Percentiles rank a stretch among this genome's conserved stretches.
phyloP scores from a whole-genome alignment of 2,888 invertebrate species.

The Macaria notata region DNA sequence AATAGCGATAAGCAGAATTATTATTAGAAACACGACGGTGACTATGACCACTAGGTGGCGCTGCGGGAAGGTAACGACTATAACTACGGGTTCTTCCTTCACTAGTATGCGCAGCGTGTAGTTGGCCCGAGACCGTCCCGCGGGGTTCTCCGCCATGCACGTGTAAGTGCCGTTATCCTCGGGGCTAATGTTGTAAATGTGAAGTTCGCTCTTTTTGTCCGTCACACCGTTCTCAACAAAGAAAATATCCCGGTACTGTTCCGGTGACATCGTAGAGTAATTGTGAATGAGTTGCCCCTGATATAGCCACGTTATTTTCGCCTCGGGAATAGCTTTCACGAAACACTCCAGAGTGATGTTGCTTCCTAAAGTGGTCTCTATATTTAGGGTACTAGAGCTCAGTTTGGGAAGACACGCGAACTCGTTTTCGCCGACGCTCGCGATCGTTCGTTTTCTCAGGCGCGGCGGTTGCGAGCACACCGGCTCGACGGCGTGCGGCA shows the following conservation, averaged over 20 bases:
- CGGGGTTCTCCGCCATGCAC: constrained; percentile 93
- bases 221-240: constrained; percentile 87
- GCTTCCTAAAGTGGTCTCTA: constrained; percentile 90
- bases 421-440: constrained; percentile 85
- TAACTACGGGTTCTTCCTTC: constrained; percentile 87
- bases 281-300: constrained; percentile 91
- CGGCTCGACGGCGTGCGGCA: constrained; percentile 90
- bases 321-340: constrained; percentile 91
- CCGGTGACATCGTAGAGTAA: constrained; percentile 85
- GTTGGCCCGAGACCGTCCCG: constrained; percentile 90
- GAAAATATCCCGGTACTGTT: constrained; percentile 86
- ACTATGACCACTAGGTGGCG: constrained; percentile 87
- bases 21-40: constrained; percentile 84
- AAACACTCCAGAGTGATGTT: constrained; percentile 91
- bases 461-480: constrained; percentile 87
- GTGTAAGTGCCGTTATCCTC: constrained; percentile 94
- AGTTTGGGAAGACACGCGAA: constrained; percentile 92
- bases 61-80: constrained; percentile 86
- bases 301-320: constrained; percentile 91
- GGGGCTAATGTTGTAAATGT: constrained; percentile 88
- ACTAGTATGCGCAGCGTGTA: constrained; percentile 90
- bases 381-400: constrained; percentile 87
- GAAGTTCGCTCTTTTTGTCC: constrained; percentile 89
- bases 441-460: constrained; percentile 85
- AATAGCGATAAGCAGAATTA: constrained; percentile 85